These are phyloP conservation scores for Prunella fulvescens DNA, from an alignment of 2,113 vertebrate genomes.

Conservation along the genomic window DNA sequence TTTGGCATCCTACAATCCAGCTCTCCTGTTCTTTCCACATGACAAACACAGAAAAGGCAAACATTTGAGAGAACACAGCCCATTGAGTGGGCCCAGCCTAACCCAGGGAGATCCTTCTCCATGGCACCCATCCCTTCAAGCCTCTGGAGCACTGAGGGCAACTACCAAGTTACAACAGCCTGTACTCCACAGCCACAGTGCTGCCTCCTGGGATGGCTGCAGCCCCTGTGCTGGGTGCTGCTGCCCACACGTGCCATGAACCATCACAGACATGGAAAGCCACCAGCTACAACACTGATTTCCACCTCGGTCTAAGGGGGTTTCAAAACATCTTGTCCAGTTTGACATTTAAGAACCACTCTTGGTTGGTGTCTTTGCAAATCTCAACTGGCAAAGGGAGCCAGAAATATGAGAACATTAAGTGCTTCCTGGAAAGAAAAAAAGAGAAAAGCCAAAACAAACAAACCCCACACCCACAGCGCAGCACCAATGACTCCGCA, in stretches of 20 bases:
- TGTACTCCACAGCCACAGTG: rapidly evolving
- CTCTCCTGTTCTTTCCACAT: not conserved
- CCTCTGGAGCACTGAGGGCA: not conserved
- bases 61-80: rapidly evolving
- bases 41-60: not conserved
- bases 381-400: slow-evolving; percentile 19
- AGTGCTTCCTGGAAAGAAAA: slow-evolving; percentile 28
- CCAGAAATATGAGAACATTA: slow-evolving; percentile 9
- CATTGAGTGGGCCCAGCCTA: not conserved
- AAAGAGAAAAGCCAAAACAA: not conserved
- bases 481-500: not conserved
- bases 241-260: not conserved
- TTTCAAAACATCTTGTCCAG: not conserved
- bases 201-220: not conserved
- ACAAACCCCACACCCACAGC: not conserved
- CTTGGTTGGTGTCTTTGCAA: not conserved
- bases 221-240: not conserved
- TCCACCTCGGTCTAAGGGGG: not conserved
- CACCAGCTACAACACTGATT: not conserved
- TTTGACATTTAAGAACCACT: not conserved
- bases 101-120: not conserved
- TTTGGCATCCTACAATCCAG: not conserved
- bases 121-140: not conserved
- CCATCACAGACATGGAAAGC: not conserved
- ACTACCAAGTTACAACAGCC: not conserved